Base-by-base conservation (phyloP, 2,113 vertebrate species). In the Hypocryptadius cinnamomeus region DNA sequence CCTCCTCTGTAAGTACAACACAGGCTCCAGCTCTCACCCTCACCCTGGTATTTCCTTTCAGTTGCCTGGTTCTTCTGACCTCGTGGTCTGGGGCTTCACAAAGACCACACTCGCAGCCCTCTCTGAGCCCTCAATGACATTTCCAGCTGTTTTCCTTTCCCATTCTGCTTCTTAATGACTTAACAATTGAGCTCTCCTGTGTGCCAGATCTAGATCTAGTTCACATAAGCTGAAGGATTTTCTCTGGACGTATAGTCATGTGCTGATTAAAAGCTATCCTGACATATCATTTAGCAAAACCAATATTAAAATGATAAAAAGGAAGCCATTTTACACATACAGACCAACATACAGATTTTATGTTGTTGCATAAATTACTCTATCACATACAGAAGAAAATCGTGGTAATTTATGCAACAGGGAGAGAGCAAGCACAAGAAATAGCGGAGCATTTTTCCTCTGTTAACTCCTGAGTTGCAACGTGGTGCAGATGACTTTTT, bases 141-240 rank as follows among this genome's bases (percentile, higher is more conserved):
- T 89, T 78, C 51, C 61, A 87, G 68, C 53, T 77, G 53, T 13
- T 93, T 85, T 92, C 64, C 68, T 57, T 51, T 86, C 56, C 24
- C 0, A 0, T 79, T 81, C 66, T 81, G 54, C 48, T 31, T 89
- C 48, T 70, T 56, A 86, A 44, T 50, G 56, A 69, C 63, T 84
- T n/a, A 66, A 91, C 11, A 60, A 63, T 40, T 1, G 25, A 94
- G 79, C 16, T 85, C 35, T 65, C 31, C 24, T 11, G 76, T 39
- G 79, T 85, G 90, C 88, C 60, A 95, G 50, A 92, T 85, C 7
- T 2, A 88, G 79, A 87, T 89, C 81, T 87, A 95, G 85, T 94
- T 95, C 79, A 89, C 51, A 51, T 19, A 47, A 71, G 30, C 86
- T 56, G 71, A 86, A 78, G 42, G 73, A 89, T 78, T 89, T 91